phyloP scores from a whole-genome alignment of 37 sponge, comb jelly and placozoan species.

The Spongilla lacustris region DNA sequence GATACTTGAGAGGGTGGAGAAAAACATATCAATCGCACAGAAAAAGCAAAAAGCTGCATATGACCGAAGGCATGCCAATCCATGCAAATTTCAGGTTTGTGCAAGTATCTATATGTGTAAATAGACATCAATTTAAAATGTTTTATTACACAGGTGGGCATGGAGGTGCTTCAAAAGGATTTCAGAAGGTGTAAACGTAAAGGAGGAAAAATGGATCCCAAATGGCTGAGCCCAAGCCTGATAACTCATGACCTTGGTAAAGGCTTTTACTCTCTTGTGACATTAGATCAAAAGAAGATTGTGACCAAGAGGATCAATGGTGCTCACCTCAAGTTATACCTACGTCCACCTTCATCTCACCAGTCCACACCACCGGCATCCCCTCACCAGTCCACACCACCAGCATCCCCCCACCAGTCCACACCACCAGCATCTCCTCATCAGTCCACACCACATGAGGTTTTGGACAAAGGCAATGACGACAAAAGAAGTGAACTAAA shows the following conservation, averaged over 20 bases:
- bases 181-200: conserved; percentile 5
- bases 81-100: conserved; percentile 18
- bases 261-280: conserved; percentile 22
- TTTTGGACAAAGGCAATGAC: too few relatives aligned
- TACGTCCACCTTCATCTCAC: too few relatives aligned
- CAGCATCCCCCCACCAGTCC: too few relatives aligned
- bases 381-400: too few relatives aligned
- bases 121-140: conserved; percentile 2
- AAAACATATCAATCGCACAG: conserved; percentile 36
- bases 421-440: too few relatives aligned
- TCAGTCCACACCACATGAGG: too few relatives aligned
- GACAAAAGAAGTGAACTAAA: too few relatives aligned
- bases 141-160: conserved; percentile 9
- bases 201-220: conserved; percentile 21
- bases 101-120: not conserved
- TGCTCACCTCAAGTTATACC: conserved; percentile 18
- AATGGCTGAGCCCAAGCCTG: conserved; percentile 12
- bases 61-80: conserved; percentile 23
- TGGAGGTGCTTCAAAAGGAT: conserved; percentile 6
- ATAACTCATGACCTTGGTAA: conserved; percentile 15
- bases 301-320: conserved; percentile 17
- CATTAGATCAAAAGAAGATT: not conserved
- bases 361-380: too few relatives aligned
- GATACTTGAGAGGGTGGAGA: conserved; percentile 9
- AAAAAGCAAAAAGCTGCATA: conserved; percentile 30